A percentile compares a stretch with the other conserved stretches of the same genome.
phyloP scores from a whole-genome alignment of 2,888 invertebrate species.

The Drosophila kanekoi region DNA sequence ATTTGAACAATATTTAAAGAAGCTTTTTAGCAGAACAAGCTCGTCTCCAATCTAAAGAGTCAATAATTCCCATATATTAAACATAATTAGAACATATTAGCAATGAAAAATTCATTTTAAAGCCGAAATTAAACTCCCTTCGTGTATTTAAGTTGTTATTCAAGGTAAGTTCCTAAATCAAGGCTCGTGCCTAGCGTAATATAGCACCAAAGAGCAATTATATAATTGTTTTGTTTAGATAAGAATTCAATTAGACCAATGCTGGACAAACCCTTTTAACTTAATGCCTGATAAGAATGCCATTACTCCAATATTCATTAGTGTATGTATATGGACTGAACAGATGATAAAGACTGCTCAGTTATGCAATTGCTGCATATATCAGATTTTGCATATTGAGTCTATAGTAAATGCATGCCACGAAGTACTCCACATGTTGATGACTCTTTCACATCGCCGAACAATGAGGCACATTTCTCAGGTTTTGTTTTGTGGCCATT shows the following conservation, averaged over 20 bases:
- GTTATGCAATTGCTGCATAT: conserved; percentile 7
- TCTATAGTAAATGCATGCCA: background rate
- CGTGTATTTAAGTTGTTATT: no score
- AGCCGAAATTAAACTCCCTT: no score
- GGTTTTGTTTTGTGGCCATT: conserved; percentile 9
- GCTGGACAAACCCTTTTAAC: conserved; percentile 2
- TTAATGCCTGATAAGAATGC: conserved; percentile 29
- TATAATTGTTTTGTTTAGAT: conserved; percentile 16
- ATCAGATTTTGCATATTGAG: background rate
- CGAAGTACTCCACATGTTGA: background rate
- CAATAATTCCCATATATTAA: no score
- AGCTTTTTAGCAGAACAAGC: no score
- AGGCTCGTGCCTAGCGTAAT: background rate
- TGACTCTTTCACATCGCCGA: no score
- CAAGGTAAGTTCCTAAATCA: no score
- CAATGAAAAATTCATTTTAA: no score
- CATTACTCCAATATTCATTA: conserved; percentile 19
- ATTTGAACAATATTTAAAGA: no score
- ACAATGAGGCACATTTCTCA: conserved; percentile 35
- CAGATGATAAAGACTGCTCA: background rate
- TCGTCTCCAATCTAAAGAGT: no score
- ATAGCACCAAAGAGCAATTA: background rate
- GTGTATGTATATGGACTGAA: no score
- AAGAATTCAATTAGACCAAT: conserved; percentile 42
- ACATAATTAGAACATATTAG: no score